Base-by-base conservation (phyloP, 2,113 vertebrate species). In the Pygathrix nemaeus region DNA sequence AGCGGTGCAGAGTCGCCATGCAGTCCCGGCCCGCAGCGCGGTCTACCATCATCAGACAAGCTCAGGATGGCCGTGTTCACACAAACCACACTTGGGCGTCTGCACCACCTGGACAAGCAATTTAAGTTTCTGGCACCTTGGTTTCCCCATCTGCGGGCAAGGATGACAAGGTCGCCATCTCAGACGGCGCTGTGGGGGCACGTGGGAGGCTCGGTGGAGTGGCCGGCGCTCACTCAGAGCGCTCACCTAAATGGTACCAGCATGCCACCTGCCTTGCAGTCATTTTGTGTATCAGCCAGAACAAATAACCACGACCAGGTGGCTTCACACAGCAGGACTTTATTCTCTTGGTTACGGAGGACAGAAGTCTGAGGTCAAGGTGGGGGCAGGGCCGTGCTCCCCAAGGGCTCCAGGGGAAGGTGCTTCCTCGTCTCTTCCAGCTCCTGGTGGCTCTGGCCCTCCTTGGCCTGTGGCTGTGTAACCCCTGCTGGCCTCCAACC, bases 231-330 rank as follows among this genome's bases (percentile, higher is more conserved):
- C 32, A 72, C 68, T 2, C 8, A 2, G 38, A 40, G 38, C 0
- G 0, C 2, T 76, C 6, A 27, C 73, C 73, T 16, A 1, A n/a
- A n/a, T 2, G 35, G 78, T 2, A 6, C 50, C 18, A 6, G 10
- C 0, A 0, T 1, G 8, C 6, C 5, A 3, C n/a, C 18, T 0
- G 2, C 25, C 5, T 23, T 0, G 18, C 2, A 0, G 27, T 12
- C 45, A 38, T 4, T 25, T 59, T 66, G 23, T 6, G 18, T 18
- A 21, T 45, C 30, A 2, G n/a, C 66, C 1, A 0, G 4, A 5
- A 4, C 66, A 12, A 30, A 21, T 6, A 25, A 1, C 78, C 52
- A 32, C 76, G 43, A 4, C 3, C 0, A 5, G 59, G n/a, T 2
- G 8, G 32, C 52, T 50, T 3, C 4, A 2, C 4, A 40, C 5